phyloP scores from a whole-genome alignment of 2,888 invertebrate species.

The Noctua pronuba region DNA sequence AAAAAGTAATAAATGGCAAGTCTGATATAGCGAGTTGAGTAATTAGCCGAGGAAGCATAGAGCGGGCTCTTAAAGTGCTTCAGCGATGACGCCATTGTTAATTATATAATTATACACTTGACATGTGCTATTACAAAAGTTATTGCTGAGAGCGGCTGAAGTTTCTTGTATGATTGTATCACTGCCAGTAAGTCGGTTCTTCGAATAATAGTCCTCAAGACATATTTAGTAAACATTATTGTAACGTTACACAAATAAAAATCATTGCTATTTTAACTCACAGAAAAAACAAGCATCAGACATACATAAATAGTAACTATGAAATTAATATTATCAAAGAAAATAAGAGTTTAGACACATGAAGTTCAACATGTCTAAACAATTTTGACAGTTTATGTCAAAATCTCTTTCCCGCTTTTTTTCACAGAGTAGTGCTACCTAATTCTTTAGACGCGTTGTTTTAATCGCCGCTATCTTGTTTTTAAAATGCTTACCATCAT shows the following conservation, averaged over 20 bases:
- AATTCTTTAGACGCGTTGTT: neutral
- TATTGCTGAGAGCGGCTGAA: constrained; percentile 19
- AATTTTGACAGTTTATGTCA: neutral
- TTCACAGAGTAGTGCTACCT: neutral
- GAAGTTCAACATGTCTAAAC: neutral
- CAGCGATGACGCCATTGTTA: constrained; percentile 48
- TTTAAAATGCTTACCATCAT: neutral
- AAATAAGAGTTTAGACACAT: neutral
- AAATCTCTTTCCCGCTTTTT: neutral
- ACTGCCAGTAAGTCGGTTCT: neutral
- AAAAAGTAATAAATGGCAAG: constrained; percentile 51
- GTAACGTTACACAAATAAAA: neutral
- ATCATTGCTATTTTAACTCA: neutral
- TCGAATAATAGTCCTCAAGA: neutral
- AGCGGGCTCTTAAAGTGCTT: constrained; percentile 26
- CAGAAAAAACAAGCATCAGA: neutral
- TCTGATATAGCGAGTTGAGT: constrained; percentile 14
- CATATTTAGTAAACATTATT: neutral
- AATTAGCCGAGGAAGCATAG: constrained; percentile 29
- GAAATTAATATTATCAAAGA: neutral
- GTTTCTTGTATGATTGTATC: constrained; percentile 4
- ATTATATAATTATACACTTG: constrained; percentile 54
- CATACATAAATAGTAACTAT: neutral
- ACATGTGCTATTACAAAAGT: constrained; percentile 45
- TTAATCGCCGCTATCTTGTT: neutral